A percentile compares a stretch with the other conserved stretches of the same genome.
Conservation (phyloP, 2,113 vertebrate genomes). For the Burhinus oedicnemus region DNA sequence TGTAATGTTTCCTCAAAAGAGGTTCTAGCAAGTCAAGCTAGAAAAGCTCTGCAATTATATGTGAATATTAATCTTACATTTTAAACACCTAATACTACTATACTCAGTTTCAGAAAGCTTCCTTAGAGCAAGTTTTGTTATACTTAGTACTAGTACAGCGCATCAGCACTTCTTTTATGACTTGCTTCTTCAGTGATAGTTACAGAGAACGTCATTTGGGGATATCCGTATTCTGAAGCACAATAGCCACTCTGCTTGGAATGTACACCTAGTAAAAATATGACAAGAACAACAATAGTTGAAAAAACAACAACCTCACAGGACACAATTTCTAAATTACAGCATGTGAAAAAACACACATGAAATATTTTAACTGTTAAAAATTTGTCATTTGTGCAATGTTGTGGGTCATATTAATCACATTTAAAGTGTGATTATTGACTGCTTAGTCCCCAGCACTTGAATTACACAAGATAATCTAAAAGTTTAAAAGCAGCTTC, state of each 20-base stretch:
- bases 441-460: neutral
- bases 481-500: neutral
- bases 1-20: neutral
- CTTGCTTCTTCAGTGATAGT: neutral
- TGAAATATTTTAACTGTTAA: neutral
- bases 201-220: conserved; percentile 60
- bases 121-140: conserved; percentile 8
- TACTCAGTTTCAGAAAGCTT: conserved; percentile 51
- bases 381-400: neutral
- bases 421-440: neutral
- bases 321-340: neutral
- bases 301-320: neutral
- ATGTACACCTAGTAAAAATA: conserved; percentile 78
- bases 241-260: conserved; percentile 81
- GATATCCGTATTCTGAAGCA: conserved; percentile 75
- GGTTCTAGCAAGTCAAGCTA: conserved; percentile 43
- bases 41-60: conserved; percentile 52
- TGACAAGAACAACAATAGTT: neutral
- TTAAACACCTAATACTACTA: conserved; percentile 52
- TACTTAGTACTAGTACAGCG: neutral
- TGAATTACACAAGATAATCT: neutral
- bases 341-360: neutral
- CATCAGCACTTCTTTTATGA: conserved; percentile 31
- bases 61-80: conserved; percentile 44
- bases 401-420: neutral